A percentile compares a stretch with the other conserved stretches of the same genome.
phyloP scores from a whole-genome alignment of 1,140 invertebrate species.

The Zaprionus taronus region DNA sequence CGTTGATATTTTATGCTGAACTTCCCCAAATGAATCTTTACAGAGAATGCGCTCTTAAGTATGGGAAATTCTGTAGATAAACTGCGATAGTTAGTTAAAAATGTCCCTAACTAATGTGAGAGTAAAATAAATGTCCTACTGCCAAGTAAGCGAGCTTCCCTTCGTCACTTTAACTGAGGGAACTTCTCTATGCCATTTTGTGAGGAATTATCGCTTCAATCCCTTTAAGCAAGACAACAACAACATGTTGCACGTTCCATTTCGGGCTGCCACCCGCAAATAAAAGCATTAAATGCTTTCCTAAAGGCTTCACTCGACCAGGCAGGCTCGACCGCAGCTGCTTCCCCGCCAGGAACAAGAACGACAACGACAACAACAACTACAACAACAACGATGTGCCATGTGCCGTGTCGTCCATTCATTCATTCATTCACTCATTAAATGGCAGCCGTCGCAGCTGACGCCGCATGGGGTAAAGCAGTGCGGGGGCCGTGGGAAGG shows the following conservation, averaged over 20 bases:
- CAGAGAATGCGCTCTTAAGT: no score
- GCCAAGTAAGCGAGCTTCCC: no score
- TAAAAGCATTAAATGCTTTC: constrained; percentile 80
- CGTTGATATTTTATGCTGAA: no score
- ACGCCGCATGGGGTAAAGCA: constrained; percentile 46
- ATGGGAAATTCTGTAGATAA: not conserved
- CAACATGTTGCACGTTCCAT: constrained; percentile 28
- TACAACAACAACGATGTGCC: not conserved
- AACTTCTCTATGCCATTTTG: not conserved
- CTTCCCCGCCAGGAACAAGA: constrained; percentile 39
- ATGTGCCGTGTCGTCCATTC: constrained; percentile 60
- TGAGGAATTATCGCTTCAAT: not conserved
- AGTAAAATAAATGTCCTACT: no score
- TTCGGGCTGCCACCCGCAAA: constrained; percentile 74
- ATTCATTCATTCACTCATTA: constrained; percentile 77
- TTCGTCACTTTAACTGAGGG: not conserved
- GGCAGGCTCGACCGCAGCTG: constrained; percentile 16
- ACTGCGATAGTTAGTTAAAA: not conserved
- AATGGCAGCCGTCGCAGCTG: constrained; percentile 70
- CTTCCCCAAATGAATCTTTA: no score
- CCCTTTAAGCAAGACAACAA: not conserved
- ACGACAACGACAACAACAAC: constrained; percentile 24
- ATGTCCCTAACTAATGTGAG: not conserved
- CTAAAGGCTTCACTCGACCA: constrained; percentile 36
- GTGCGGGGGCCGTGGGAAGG: not conserved